These are phyloP conservation scores for Elgaria multicarinata DNA, from an alignment of 2,113 vertebrate genomes.

Conservation along the genomic window DNA sequence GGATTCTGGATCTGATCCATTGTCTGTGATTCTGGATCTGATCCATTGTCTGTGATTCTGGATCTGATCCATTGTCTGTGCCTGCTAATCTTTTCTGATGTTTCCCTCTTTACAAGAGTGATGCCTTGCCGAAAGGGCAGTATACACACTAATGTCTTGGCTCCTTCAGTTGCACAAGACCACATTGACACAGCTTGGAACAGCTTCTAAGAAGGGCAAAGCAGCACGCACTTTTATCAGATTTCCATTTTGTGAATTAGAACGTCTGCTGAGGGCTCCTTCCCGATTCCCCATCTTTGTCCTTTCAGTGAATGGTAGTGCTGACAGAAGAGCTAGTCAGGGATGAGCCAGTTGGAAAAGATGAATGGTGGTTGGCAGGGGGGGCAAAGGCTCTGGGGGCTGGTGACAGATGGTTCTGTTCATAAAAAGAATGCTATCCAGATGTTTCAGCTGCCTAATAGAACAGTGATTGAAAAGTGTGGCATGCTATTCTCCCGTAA, in stretches of 20 bases:
- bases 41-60: no score
- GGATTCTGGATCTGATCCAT: no score
- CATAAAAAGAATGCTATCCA: constrained; percentile 23
- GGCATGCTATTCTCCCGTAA: constrained; percentile 1
- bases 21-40: no score
- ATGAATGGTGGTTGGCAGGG: constrained; percentile 27
- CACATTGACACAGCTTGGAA: not conserved
- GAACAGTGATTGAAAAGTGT: constrained; percentile 11
- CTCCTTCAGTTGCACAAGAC: not conserved
- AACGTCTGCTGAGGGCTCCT: not conserved
- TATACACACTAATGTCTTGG: not conserved
- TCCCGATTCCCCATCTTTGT: not conserved
- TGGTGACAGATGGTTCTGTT: constrained; percentile 15
- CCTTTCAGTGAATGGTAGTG: constrained; percentile 2
- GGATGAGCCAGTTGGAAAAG: not conserved
- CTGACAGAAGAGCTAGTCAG: constrained; percentile 7
- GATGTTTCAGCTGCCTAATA: constrained; percentile 17
- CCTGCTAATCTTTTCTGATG: not conserved
- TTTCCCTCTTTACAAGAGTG: not conserved
- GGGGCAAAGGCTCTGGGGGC: not conserved
- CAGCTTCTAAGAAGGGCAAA: not conserved
- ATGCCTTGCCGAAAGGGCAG: not conserved
- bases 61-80: no score
- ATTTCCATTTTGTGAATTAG: not conserved
- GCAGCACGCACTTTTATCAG: not conserved